Conservation (phyloP, 1,140 invertebrate species). For the Monomorium pharaonis region DNA sequence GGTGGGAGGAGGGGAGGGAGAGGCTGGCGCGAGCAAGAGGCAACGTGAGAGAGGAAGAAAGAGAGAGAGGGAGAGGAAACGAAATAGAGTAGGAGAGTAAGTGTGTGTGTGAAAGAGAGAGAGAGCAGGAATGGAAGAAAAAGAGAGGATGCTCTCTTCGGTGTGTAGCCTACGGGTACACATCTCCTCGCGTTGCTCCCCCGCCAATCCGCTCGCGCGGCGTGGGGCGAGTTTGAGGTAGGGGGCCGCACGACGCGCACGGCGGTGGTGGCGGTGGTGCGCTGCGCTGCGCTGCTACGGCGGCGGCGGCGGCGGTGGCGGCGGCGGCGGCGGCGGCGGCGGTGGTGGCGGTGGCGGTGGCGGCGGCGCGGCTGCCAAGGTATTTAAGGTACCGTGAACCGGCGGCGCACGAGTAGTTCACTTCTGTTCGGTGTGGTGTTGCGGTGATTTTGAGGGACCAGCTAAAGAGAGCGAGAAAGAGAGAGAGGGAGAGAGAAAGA, state of each 20-base stretch:
- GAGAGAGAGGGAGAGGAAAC: slow-evolving; percentile 49
- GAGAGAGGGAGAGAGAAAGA: slow-evolving; percentile 35
- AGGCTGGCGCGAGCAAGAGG: slow-evolving; percentile 20
- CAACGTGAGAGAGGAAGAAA: slow-evolving; percentile 15
- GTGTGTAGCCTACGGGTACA: slow-evolving; percentile 72
- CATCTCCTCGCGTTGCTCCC: slow-evolving; percentile 76
- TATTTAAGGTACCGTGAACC: slow-evolving; percentile 85
- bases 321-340: slow-evolving; percentile 61
- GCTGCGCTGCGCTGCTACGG: slow-evolving; percentile 61
- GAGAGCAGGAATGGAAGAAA: slow-evolving; percentile 38
- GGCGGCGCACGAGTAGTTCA: slow-evolving; percentile 85
- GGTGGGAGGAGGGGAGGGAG: not conserved
- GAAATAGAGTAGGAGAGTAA: slow-evolving; percentile 67
- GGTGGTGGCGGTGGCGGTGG: slow-evolving; percentile 68
- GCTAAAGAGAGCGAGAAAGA: slow-evolving; percentile 62
- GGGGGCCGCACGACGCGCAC: slow-evolving; percentile 73
- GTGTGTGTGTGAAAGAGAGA: slow-evolving; percentile 48
- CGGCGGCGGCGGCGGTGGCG: slow-evolving; percentile 54
- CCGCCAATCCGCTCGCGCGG: slow-evolving; percentile 81
- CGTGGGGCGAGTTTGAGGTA: slow-evolving; percentile 78
- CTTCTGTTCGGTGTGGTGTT: slow-evolving; percentile 84
- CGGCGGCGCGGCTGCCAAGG: slow-evolving; percentile 81
- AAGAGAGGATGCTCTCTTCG: slow-evolving; percentile 65
- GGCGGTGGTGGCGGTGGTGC: slow-evolving; percentile 68
- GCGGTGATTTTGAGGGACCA: slow-evolving; percentile 78